A percentile compares a stretch with the other conserved stretches of the same genome.
Conservation (phyloP, 2,888 invertebrate genomes). For the Nysson spinosus region DNA sequence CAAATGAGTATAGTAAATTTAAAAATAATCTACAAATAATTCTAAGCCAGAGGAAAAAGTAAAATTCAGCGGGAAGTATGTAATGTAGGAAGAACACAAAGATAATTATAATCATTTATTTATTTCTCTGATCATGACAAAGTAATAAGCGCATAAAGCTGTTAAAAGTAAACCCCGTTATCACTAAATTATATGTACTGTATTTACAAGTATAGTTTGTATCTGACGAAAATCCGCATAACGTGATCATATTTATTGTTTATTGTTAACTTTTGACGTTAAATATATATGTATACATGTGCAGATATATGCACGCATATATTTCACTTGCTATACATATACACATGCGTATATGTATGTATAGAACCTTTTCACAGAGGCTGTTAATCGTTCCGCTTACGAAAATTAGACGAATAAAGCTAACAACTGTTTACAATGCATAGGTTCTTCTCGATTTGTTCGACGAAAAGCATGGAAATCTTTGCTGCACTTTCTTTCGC, state of each 20-base stretch:
- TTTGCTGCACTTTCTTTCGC: neutral
- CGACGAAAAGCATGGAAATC: conserved; percentile 28
- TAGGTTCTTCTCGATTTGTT: conserved; percentile 11
- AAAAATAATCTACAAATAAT: too few species aligned
- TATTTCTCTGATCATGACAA: conserved; percentile 70
- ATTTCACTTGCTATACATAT: conserved; percentile 18
- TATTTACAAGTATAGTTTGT: conserved; percentile 68
- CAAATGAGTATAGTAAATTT: too few species aligned
- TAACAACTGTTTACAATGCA: conserved; percentile 34
- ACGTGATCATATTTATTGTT: conserved; percentile 26
- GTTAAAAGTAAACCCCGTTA: conserved; percentile 71
- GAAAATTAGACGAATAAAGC: conserved; percentile 55
- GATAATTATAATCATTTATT: conserved; percentile 72
- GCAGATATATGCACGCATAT: conserved; percentile 38
- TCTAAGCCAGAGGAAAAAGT: too few species aligned
- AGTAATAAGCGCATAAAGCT: conserved; percentile 75
- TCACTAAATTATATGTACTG: conserved; percentile 67
- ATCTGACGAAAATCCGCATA: conserved; percentile 35
- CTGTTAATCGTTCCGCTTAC: conserved; percentile 41
- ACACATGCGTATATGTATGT: conserved; percentile 30
- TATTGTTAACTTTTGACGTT: conserved; percentile 40
- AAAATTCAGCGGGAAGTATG: too few species aligned
- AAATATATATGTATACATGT: conserved; percentile 54
- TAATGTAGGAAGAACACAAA: too few species aligned
- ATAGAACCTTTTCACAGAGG: too few species aligned